Conservation (phyloP, 2,113 vertebrate genomes). For the Tyrannus savana region DNA sequence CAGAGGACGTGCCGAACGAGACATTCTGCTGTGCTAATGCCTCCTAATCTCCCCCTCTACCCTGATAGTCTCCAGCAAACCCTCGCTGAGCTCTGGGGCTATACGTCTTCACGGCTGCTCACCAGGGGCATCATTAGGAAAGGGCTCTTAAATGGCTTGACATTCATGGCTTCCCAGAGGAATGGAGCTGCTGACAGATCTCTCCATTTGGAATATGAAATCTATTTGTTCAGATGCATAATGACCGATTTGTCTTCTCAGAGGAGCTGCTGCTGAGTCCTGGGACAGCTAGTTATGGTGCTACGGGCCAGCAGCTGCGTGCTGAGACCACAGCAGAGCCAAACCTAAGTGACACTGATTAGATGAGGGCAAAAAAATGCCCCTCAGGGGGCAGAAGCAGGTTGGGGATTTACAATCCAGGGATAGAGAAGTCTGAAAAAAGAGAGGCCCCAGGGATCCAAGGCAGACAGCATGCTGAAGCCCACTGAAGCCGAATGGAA, state of each 20-base stretch:
- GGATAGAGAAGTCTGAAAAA: not conserved
- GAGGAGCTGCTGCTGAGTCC: constrained; percentile 44
- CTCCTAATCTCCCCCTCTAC: constrained; percentile 53
- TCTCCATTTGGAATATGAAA: constrained; percentile 69
- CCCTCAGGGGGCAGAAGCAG: not conserved
- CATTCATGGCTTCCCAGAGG: constrained; percentile 65
- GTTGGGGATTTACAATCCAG: not conserved
- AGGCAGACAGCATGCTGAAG: fast-evolving
- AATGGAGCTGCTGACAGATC: constrained; percentile 59
- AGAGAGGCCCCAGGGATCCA: not conserved
- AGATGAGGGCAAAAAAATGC: not conserved
- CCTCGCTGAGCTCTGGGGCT: constrained; percentile 15
- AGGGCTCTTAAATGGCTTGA: constrained; percentile 67
- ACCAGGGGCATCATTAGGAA: constrained; percentile 68
- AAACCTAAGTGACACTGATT: not conserved
- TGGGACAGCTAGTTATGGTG: constrained; percentile 11
- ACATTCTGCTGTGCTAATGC: constrained; percentile 48
- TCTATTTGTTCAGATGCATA: constrained; percentile 72
- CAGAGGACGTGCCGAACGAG: constrained; percentile 25
- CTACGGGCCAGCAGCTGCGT: not conserved
- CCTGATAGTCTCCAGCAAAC: constrained; percentile 52
- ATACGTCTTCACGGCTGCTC: constrained; percentile 29
- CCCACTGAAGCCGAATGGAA: not conserved
- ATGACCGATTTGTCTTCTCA: constrained; percentile 65
- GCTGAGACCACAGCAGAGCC: not conserved